Evolutionary conservation across 2,888 invertebrate species (phyloP).

Genomic region (Ferdinandea cuprea): DNA sequence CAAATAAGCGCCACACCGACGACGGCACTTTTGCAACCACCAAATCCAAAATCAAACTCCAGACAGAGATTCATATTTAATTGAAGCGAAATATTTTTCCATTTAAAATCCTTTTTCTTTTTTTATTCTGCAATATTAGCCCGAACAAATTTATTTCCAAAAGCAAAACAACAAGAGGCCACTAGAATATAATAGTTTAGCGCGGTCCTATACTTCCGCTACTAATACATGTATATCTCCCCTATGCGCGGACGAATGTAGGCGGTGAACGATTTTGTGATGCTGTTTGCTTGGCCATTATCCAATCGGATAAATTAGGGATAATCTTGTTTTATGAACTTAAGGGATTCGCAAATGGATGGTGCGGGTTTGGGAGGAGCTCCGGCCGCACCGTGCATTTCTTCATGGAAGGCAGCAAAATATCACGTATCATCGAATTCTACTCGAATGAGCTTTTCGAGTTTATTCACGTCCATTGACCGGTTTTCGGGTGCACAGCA

Average conservation of each 20-base stretch:
- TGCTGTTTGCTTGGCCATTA: constrained; percentile 72
- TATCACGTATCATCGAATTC: constrained; percentile 66
- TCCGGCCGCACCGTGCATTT: background rate
- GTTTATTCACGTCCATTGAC: constrained; percentile 66
- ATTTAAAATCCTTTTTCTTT: constrained; percentile 45
- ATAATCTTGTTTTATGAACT: constrained; percentile 73
- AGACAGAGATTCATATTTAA: constrained; percentile 61
- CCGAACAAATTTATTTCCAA: background rate
- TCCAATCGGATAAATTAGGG: constrained; percentile 72
- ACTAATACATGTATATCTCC: background rate
- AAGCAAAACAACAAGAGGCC: constrained; percentile 11
- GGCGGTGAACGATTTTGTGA: constrained; percentile 53
- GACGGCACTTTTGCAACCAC: constrained; percentile 12
- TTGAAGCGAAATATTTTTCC: constrained; percentile 51
- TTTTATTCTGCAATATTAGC: constrained; percentile 7
- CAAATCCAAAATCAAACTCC: constrained; percentile 12
- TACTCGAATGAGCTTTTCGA: constrained; percentile 63
- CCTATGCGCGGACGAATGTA: background rate
- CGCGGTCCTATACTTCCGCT: constrained; percentile 9
- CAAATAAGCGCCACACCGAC: constrained; percentile 21
- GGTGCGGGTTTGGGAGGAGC: background rate
- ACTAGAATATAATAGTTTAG: constrained; percentile 20
- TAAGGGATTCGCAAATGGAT: constrained; percentile 50
- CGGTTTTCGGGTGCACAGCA: constrained; percentile 32
- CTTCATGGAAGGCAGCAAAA: constrained; percentile 18